Evolutionary conservation across 2,888 invertebrate species (phyloP), one percentile per base, ranked within the genome.

Genomic region (Oxystoma pomonae): DNA sequence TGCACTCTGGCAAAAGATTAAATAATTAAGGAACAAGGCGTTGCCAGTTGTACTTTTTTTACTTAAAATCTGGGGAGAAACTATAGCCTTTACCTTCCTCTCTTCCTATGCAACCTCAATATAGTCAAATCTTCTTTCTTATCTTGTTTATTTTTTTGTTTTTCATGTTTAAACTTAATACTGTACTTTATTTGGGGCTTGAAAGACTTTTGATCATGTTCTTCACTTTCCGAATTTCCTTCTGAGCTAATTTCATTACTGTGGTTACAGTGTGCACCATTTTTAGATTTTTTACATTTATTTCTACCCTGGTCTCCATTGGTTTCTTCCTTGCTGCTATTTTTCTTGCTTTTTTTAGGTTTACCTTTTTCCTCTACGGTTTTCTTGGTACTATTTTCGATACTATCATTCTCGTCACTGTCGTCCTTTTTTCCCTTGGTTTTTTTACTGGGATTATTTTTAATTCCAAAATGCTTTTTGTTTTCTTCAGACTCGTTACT

Each of bases 161-260:
- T 76, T 64, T 76, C 76, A 55, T 76, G 76, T 16, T 73, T 71
- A 63, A 75, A 76, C 59, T 76, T 76, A 61, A 72, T 74, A 60
- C 74, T 72, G 64, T 74, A 73, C 63, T 72, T 73, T 16, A 71
- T 60, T 62, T 69, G 67, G 19, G 17, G 19, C 17, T 53, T 53
- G 5, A 5, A 3, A 19, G 53, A 53, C 16, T 16, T 53, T 53
- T 53, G 5, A n/a, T 53, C 53, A 9, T 53, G 5, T n/a, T 53
- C 53, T 53, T 16, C 16, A 16, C 16, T 19, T 19, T 53, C 53
- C 5, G 5, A 5, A 53, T 53, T 53, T 3, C 53, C 50, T n/a
- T 12, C 9, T n/a, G n/a, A n/a, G n/a, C n/a, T n/a, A n/a, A n/a
- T 35, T 7, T 35, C 35, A 12, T 35, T 35, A 12, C 35, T 12